Evolutionary conservation across 2,888 invertebrate genomes (phyloP), one percentile per base, ranked within the genome.

Genomic region (Carterocephalus palaemon): DNA sequence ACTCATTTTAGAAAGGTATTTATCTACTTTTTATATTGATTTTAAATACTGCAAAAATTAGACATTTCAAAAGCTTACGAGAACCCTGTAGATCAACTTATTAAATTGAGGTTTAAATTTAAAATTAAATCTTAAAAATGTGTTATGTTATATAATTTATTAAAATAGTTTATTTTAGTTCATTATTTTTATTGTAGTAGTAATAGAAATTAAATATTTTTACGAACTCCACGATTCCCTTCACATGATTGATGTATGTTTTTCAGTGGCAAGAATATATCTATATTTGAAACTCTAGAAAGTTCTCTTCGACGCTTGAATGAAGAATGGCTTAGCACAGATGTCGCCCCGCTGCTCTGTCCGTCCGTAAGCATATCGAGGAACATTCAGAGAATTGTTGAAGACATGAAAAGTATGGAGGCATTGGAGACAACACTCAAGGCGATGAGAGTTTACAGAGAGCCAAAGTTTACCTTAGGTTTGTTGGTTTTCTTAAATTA

Each of bases 241-340:
- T n/a, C n/a, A n/a, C n/a, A n/a, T n/a, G n/a, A n/a, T n/a, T n/a
- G n/a, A n/a, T n/a, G n/a, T n/a, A n/a, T n/a, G 6, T 37, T 24
- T 62, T 59, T 2, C 64, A 85, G 85, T 9, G 83, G 84, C 3
- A 74, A 81, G 41, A 78, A 81, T 45, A 67, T 83, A 2, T 85
- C 84, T 84, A 67, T 66, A 36, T 78, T 73, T 22, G 77, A 83
- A 41, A 72, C 71, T 0, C 22, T 67, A 4, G 12, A 41, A 3
- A 17, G 0, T n/a, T n/a, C n/a, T n/a, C n/a, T n/a, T 43, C 49
- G 0, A 19, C 63, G 64, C 0, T 41, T 79, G 0, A 51, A 61
- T 9, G 16, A 52, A 0, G 47, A 46, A 5, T 75, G 75, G 67
- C 60, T 67, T 4, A 42, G 49, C 0, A 56, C 54, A 1, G 67